A percentile compares a stretch with the other conserved stretches of the same genome.
These are phyloP conservation scores for Gryllus bimaculatus DNA, from an alignment of 1,140 invertebrate species.

Conservation along the genomic window DNA sequence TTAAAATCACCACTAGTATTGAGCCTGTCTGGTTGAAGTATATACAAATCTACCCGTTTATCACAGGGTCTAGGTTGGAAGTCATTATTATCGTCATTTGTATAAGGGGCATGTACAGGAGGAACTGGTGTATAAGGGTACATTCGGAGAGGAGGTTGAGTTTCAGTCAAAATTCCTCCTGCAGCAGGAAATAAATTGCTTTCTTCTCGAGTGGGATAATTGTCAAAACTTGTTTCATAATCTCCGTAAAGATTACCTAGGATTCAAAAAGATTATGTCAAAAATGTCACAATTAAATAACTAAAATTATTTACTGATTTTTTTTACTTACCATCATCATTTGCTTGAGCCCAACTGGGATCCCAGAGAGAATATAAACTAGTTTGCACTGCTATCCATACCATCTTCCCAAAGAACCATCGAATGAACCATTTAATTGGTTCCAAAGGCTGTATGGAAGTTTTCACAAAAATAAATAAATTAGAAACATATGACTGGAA, in stretches of 20 bases:
- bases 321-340: slow-evolving; percentile 26
- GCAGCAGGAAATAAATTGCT: slow-evolving; percentile 23
- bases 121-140: slow-evolving; percentile 4
- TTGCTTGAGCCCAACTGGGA: slow-evolving; percentile 20
- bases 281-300: background rate
- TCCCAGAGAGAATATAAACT: slow-evolving; percentile 17
- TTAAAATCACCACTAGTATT: slow-evolving; percentile 66
- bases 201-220: slow-evolving; percentile 33
- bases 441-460: slow-evolving; percentile 34
- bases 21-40: slow-evolving; percentile 67
- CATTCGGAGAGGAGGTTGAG: background rate
- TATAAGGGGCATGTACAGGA: background rate
- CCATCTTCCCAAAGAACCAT: slow-evolving; percentile 24
- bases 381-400: slow-evolving; percentile 25
- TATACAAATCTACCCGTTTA: slow-evolving; percentile 77
- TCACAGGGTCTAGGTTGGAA: slow-evolving; percentile 63
- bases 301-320: background rate
- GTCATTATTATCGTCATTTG: slow-evolving; percentile 36
- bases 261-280: background rate
- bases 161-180: background rate
- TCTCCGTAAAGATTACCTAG: slow-evolving; percentile 28
- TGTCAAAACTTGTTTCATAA: slow-evolving; percentile 29
- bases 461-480: background rate
- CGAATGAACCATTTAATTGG: slow-evolving; percentile 28
- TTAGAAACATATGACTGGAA: no score